These are phyloP conservation scores for Montipora sp. DNA, from an alignment of 64 coral and sea anemone genomes.

Conservation along the genomic window DNA sequence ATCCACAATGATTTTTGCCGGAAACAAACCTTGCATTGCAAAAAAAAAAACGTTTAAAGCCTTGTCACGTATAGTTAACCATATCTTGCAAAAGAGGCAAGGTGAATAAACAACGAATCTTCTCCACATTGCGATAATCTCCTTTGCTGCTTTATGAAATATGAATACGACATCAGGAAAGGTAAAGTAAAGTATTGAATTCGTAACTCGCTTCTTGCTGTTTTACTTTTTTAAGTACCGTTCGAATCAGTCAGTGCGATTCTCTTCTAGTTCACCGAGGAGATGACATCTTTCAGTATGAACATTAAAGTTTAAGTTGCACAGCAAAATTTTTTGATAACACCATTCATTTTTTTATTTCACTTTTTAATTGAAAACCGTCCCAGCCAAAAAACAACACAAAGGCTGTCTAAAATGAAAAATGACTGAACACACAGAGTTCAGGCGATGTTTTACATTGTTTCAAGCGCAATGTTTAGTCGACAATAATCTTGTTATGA, in stretches of 20 bases:
- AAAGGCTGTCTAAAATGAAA: not conserved
- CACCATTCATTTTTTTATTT: no score
- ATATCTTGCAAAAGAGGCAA: not conserved
- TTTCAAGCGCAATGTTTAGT: constrained; percentile 39
- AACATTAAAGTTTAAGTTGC: no score
- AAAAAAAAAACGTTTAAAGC: not conserved
- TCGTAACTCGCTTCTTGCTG: not conserved
- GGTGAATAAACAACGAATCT: not conserved
- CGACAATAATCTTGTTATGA: constrained; percentile 40
- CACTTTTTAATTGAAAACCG: no score
- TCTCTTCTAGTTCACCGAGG: not conserved
- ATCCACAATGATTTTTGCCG: not conserved
- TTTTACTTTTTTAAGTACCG: not conserved
- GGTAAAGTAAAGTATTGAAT: not conserved
- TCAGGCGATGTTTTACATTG: not conserved
- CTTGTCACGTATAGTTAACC: not conserved
- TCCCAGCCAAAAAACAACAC: not conserved
- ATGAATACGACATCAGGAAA: not conserved
- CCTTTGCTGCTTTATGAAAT: not conserved
- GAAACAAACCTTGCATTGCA: not conserved
- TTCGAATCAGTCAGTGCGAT: not conserved
- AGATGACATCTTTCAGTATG: no score
- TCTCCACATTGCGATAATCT: not conserved
- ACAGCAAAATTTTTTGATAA: not conserved
- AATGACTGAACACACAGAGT: not conserved